A percentile compares a stretch with the other conserved stretches of the same genome.
Evolutionary conservation across 2,797 vertebrate species (phyloP).

Genomic region (Orestias chungarensis): DNA sequence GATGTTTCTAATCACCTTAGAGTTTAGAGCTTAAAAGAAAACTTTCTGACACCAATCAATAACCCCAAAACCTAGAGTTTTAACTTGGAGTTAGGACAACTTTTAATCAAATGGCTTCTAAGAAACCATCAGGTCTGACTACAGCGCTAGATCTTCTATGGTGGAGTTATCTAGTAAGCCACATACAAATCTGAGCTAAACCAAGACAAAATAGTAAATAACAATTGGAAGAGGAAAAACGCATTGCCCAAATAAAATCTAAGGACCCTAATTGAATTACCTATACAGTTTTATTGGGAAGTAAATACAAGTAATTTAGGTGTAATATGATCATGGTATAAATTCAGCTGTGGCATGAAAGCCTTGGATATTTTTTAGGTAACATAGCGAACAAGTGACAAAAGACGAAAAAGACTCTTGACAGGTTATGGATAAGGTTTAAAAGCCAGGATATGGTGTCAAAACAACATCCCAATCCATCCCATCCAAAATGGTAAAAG

Average conservation of each 20-base stretch:
- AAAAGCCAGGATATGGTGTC: neutral
- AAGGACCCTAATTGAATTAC: no score
- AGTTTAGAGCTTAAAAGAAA: neutral
- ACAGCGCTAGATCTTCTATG: no score
- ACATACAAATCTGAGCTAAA: no score
- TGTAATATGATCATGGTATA: neutral
- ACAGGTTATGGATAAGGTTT: neutral
- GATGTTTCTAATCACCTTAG: neutral
- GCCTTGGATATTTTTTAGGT: no score
- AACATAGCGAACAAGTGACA: neutral
- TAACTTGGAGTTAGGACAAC: neutral
- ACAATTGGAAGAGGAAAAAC: neutral
- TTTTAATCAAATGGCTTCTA: neutral
- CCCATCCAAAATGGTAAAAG: neutral
- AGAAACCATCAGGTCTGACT: no score
- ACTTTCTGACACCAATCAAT: neutral
- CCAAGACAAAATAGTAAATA: no score
- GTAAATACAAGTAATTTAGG: neutral
- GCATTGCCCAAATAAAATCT: neutral
- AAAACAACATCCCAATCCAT: neutral
- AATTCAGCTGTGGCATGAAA: neutral
- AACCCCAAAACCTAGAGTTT: neutral
- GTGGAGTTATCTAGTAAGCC: no score
- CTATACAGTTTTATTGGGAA: no score
- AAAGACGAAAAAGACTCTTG: neutral